Conservation (phyloP, 2,113 vertebrate genomes). For the Apodemus speciosus region DNA sequence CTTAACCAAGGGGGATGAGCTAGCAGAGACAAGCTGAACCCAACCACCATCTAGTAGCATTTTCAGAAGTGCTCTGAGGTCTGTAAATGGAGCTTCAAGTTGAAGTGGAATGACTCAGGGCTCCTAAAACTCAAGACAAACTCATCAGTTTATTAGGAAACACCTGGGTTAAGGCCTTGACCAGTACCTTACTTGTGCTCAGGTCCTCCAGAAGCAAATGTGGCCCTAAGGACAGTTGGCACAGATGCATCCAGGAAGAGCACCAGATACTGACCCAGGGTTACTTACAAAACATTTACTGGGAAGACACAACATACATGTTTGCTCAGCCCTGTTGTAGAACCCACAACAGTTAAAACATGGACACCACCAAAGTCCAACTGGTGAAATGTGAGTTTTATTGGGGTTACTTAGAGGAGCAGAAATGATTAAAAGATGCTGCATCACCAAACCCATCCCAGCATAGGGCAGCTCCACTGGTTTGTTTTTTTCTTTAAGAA, state of each 20-base stretch:
- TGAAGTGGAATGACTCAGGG: background rate
- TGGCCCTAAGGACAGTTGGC: background rate
- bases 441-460: background rate
- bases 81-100: too few relatives aligned
- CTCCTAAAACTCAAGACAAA: background rate
- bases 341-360: background rate
- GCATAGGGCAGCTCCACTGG: background rate
- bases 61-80: background rate
- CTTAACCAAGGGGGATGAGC: background rate
- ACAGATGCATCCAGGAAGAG: background rate
- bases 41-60: fast-evolving
- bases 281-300: background rate
- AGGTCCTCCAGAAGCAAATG: fast-evolving
- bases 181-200: background rate
- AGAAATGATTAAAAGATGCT: background rate
- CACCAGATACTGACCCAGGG: background rate
- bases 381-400: background rate
- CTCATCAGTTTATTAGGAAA: background rate
- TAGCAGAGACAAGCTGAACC: background rate
- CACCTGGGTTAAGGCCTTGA: too few relatives aligned
- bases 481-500: background rate
- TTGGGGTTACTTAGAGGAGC: background rate
- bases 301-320: background rate
- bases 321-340: background rate
- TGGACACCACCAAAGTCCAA: background rate